Conservation (phyloP, 2,113 vertebrate species). For the Tachysurus vachellii region DNA sequence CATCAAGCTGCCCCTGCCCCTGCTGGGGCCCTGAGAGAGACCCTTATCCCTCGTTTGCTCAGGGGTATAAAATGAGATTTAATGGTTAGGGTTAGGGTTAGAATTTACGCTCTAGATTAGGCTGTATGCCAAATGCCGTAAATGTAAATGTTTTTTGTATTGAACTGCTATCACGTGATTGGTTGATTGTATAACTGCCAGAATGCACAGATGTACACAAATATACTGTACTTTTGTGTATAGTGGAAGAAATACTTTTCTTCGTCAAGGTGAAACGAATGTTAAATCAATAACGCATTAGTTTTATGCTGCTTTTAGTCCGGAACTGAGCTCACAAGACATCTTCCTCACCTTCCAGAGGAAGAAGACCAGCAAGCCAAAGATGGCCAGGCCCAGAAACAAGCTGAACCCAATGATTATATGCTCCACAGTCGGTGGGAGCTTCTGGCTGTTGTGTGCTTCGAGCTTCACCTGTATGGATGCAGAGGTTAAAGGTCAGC, state of each 20-base stretch:
- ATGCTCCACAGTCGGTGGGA: conserved; percentile 72
- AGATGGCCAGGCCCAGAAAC: conserved; percentile 77
- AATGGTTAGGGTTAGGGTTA: too few relatives aligned
- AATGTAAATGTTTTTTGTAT: too few relatives aligned
- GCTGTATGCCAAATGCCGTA: too few relatives aligned
- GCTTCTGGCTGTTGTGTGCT: conserved; percentile 82
- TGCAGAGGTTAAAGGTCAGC: conserved; percentile 11
- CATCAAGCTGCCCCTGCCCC: too few relatives aligned
- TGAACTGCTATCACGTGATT: neutral
- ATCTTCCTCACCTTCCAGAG: conserved; percentile 85
- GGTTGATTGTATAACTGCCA: neutral
- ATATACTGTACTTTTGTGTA: too few relatives aligned
- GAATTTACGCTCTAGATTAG: too few relatives aligned
- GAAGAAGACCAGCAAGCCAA: conserved; percentile 78
- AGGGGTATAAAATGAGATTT: too few relatives aligned
- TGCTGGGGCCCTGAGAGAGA: too few relatives aligned
- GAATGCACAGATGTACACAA: neutral
- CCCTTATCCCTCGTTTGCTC: too few relatives aligned
- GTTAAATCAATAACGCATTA: neutral
- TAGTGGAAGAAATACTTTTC: neutral
- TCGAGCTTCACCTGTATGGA: conserved; percentile 79
- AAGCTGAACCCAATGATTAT: conserved; percentile 80
- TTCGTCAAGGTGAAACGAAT: neutral
- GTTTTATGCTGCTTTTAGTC: neutral
- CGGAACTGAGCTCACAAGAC: neutral